These are phyloP conservation scores for Camarhynchus parvulus DNA, from an alignment of 2,113 vertebrate species.

Conservation along the genomic window DNA sequence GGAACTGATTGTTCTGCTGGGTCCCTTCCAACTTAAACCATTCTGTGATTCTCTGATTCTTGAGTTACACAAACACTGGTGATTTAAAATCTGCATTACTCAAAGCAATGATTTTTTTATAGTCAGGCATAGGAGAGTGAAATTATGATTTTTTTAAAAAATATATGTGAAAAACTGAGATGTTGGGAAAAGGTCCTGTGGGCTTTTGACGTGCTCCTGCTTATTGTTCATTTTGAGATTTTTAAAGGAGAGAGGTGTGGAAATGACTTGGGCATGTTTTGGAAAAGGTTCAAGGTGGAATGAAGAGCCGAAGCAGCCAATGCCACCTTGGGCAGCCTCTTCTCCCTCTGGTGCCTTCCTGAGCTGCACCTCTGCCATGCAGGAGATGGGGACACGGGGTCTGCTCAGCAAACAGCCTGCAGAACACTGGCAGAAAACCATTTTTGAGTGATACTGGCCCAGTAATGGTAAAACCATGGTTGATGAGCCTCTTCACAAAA, in stretches of 20 bases:
- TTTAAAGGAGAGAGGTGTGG: not conserved
- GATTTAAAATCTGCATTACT: not conserved
- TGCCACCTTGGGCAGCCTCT: accelerated
- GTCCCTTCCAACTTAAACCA: not conserved
- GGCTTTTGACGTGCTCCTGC: not conserved
- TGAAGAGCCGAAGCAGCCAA: not conserved
- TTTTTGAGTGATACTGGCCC: not conserved
- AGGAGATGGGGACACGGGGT: not conserved
- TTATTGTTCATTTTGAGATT: not conserved
- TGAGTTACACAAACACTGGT: not conserved
- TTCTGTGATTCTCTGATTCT: not conserved
- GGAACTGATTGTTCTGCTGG: accelerated
- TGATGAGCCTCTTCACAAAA: not conserved
- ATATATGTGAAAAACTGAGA: not conserved
- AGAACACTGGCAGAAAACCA: accelerated
- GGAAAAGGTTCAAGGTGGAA: not conserved
- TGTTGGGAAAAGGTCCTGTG: not conserved
- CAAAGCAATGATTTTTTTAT: not conserved
- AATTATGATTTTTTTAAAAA: not conserved
- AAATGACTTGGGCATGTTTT: accelerated
- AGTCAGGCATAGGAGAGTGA: not conserved
- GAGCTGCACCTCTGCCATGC: accelerated
- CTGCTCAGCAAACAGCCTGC: not conserved
- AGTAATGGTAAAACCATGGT: not conserved
- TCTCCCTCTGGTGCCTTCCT: not conserved